Percentiles rank a stretch among this genome's conserved stretches.
Conservation (phyloP, 2,113 vertebrate genomes). For the Motacilla tschutschensis region DNA sequence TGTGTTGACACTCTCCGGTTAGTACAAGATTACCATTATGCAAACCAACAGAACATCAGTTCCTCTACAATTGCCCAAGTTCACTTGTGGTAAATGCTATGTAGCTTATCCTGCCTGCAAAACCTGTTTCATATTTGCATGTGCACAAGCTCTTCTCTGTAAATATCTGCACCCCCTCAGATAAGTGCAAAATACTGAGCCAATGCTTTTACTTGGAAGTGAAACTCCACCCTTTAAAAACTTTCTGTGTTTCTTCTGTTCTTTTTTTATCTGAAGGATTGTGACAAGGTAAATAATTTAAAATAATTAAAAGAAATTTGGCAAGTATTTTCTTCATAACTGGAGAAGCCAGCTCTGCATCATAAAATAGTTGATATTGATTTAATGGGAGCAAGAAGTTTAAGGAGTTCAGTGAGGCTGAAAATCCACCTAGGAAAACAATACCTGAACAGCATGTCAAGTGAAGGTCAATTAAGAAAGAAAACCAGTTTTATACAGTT, state of each 20-base stretch:
- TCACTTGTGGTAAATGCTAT: background rate
- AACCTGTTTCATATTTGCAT: background rate
- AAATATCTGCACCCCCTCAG: background rate
- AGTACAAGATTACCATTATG: background rate
- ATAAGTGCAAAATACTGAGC: background rate
- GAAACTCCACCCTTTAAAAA: background rate
- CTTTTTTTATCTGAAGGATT: background rate
- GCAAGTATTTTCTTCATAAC: background rate
- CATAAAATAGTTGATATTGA: background rate
- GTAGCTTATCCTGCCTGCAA: background rate
- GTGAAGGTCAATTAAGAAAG: slow-evolving; percentile 26
- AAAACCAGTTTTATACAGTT: slow-evolving; percentile 10
- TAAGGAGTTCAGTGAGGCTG: slow-evolving; percentile 9
- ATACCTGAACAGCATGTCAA: background rate
- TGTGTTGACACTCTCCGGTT: background rate
- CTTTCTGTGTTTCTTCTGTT: too few species aligned
- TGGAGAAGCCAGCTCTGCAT: background rate
- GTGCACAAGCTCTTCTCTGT: background rate
- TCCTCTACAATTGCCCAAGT: background rate
- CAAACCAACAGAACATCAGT: background rate
- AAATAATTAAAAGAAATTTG: background rate
- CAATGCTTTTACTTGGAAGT: background rate
- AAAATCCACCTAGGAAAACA: slow-evolving; percentile 22
- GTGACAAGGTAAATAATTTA: background rate
- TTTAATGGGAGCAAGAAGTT: slow-evolving; percentile 14